Evolutionary conservation across 2,797 vertebrate species (phyloP).

Genomic region (Xenopus petersii): DNA sequence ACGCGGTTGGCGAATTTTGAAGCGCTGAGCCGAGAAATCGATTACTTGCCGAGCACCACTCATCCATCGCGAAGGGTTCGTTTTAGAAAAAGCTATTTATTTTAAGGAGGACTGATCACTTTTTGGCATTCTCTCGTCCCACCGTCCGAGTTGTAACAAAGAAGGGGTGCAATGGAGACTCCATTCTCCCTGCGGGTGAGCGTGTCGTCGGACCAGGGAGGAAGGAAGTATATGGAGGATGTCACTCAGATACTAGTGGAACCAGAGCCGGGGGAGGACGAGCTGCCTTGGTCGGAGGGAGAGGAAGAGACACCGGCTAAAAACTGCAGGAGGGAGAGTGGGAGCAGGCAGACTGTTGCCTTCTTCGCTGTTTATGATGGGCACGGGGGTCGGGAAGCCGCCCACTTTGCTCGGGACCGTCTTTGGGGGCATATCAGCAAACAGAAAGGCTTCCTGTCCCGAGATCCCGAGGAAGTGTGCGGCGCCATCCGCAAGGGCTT

Average conservation of each 20-base stretch:
- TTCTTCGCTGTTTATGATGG: slow-evolving; percentile 94
- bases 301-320: neutral
- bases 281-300: slow-evolving; percentile 50
- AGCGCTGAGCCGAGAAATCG: neutral
- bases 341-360: slow-evolving; percentile 69
- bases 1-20: slow-evolving; percentile 23
- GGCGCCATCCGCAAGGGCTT: slow-evolving; percentile 89
- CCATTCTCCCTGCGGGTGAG: slow-evolving; percentile 80
- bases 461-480: slow-evolving; percentile 84
- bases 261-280: slow-evolving; percentile 75
- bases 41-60: neutral
- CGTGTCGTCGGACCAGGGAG: slow-evolving; percentile 89
- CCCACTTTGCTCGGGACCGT: slow-evolving; percentile 86
- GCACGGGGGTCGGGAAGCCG: slow-evolving; percentile 91
- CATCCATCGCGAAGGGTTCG: neutral
- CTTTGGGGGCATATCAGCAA: slow-evolving; percentile 90
- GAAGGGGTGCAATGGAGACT: slow-evolving; percentile 68
- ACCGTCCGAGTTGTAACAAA: slow-evolving; percentile 6
- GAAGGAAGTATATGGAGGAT: slow-evolving; percentile 96
- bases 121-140: neutral
- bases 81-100: neutral
- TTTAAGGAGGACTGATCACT: neutral
- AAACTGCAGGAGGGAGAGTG: slow-evolving; percentile 39
- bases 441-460: slow-evolving; percentile 87
- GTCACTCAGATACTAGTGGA: slow-evolving; percentile 88